Evolutionary conservation across 1,140 invertebrate species (phyloP).

Genomic region (Lerema accius): DNA sequence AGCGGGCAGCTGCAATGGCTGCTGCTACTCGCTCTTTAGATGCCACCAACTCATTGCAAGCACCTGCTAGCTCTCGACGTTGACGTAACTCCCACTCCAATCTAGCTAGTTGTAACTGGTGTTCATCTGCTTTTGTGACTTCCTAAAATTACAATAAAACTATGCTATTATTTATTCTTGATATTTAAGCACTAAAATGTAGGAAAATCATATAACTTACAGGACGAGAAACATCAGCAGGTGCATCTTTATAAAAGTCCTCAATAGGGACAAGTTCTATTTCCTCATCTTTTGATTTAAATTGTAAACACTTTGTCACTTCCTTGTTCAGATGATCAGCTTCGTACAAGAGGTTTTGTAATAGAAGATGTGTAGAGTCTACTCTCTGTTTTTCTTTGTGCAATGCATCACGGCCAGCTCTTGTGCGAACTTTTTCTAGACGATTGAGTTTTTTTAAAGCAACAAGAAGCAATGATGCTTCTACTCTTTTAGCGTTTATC

Average conservation of each 20-base stretch:
- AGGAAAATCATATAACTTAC: constrained; percentile 75
- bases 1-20: constrained; percentile 91
- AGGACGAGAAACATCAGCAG: constrained; percentile 86
- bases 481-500: constrained; percentile 86
- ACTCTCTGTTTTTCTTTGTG: constrained; percentile 92
- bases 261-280: constrained; percentile 94
- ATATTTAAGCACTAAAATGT: too few species aligned
- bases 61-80: constrained; percentile 90
- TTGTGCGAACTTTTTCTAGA: constrained; percentile 93
- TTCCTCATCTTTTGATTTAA: constrained; percentile 97
- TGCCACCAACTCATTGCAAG: constrained; percentile 89
- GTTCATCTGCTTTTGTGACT: constrained; percentile 86
- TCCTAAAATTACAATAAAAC: constrained; percentile 78
- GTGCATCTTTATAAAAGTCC: constrained; percentile 93
- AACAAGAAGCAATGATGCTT: constrained; percentile 89
- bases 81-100: constrained; percentile 97
- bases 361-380: constrained; percentile 93
- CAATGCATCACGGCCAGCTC: constrained; percentile 90
- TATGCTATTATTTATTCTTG: constrained; percentile 1
- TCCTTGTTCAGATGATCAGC: constrained; percentile 96
- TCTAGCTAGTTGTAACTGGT: constrained; percentile 92
- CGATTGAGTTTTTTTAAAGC: constrained; percentile 95
- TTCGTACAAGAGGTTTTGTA: constrained; percentile 98
- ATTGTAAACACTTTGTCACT: constrained; percentile 96
- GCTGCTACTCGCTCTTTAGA: constrained; percentile 89